These are phyloP conservation scores for Natator depressus DNA, from an alignment of 2,113 vertebrate genomes.

Conservation along the genomic window DNA sequence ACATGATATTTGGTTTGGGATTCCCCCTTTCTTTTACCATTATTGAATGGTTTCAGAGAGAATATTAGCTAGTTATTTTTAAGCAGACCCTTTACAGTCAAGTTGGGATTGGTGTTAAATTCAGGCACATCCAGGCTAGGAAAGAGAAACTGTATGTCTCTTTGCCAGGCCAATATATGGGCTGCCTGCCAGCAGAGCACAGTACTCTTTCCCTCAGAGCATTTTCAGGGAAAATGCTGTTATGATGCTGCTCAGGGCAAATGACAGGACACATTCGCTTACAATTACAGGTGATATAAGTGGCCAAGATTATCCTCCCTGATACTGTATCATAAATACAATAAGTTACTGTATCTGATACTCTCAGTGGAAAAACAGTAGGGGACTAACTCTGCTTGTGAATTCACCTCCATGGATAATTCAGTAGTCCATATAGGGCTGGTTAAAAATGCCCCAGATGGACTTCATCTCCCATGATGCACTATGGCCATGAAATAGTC, in stretches of 20 bases:
- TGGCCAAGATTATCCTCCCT: background rate
- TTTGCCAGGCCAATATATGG: background rate
- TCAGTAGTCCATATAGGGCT: background rate
- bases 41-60: background rate
- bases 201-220: background rate
- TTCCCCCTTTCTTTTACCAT: background rate
- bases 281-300: background rate
- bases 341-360: background rate
- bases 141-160: background rate
- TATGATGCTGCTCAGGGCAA: background rate
- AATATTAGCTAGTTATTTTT: accelerated
- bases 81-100: background rate
- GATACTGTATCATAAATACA: background rate
- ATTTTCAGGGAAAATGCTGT: background rate
- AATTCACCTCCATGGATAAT: background rate
- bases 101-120: background rate
- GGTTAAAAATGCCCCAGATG: background rate
- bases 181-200: background rate
- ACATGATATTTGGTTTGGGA: accelerated
- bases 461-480: background rate
- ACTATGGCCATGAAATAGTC: background rate
- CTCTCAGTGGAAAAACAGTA: background rate
- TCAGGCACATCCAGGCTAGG: background rate
- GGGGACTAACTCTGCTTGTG: background rate
- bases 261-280: background rate